Evolutionary conservation across 2,113 vertebrate species (phyloP).

Genomic region (Aramus guarauna): DNA sequence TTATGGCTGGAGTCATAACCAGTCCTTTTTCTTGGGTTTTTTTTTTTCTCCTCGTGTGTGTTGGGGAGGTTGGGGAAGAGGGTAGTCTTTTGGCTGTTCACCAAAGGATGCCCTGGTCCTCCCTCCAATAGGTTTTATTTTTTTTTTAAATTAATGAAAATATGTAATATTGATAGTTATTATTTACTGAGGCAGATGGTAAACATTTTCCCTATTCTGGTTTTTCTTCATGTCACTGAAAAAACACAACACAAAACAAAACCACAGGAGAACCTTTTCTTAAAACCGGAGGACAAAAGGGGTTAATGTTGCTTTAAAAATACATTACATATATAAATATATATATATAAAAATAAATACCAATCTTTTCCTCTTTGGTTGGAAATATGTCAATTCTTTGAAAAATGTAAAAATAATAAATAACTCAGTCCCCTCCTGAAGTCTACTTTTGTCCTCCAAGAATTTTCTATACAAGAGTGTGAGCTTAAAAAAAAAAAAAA

Average conservation of each 20-base stretch:
- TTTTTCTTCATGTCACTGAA: constrained; percentile 78
- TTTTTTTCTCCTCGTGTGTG: constrained; percentile 62
- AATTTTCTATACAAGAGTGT: constrained; percentile 83
- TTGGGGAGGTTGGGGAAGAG: constrained; percentile 52
- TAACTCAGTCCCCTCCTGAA: constrained; percentile 56
- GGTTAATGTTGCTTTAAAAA: constrained; percentile 84
- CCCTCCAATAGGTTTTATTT: constrained; percentile 79
- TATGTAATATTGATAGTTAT: constrained; percentile 87
- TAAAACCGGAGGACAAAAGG: constrained; percentile 81
- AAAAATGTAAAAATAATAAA: constrained; percentile 73
- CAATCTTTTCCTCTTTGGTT: constrained; percentile 76
- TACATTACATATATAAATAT: constrained; percentile 79
- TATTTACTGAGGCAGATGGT: constrained; percentile 83
- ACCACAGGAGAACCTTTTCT: constrained; percentile 75
- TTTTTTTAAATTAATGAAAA: constrained; percentile 87
- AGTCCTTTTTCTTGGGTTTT: constrained; percentile 59
- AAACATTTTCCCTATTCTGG: constrained; percentile 81
- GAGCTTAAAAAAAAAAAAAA: constrained; percentile 74
- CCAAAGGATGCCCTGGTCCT: constrained; percentile 61
- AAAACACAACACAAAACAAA: constrained; percentile 73
- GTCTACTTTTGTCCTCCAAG: constrained; percentile 84
- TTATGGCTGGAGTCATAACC: constrained; percentile 78
- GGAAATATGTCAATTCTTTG: constrained; percentile 79
- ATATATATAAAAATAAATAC: constrained; percentile 81
- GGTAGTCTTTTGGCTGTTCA: constrained; percentile 34